Conservation (phyloP, 2,888 invertebrate genomes). For the Mechanitis messenoides region DNA sequence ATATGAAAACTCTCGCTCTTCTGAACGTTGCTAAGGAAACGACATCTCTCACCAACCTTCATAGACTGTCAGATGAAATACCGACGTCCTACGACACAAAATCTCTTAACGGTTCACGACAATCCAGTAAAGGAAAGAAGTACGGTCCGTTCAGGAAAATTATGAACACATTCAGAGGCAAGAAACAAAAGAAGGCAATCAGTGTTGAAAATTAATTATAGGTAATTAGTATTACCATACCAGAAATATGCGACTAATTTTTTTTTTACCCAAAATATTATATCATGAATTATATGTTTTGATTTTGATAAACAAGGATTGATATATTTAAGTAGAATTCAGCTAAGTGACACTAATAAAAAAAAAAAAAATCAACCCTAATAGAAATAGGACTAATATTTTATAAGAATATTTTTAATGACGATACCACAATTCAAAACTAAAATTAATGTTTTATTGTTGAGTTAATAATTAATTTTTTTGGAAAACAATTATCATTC, state of each 20-base stretch:
- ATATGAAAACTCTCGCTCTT: slow-evolving; percentile 31
- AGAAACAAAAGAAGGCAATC: slow-evolving; percentile 22
- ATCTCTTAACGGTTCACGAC: slow-evolving; percentile 36
- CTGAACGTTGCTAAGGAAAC: slow-evolving; percentile 31
- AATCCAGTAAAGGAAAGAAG: slow-evolving; percentile 32
- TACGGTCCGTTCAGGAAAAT: slow-evolving; percentile 22
- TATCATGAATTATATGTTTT: neutral
- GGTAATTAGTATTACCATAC: neutral
- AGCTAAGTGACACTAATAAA: neutral
- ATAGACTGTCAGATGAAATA: slow-evolving; percentile 22
- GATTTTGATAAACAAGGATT: neutral
- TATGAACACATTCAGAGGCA: slow-evolving; percentile 16
- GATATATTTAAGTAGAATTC: too few relatives aligned
- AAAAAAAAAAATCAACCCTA: too few relatives aligned
- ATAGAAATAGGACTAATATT: too few relatives aligned
- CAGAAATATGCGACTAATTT: neutral
- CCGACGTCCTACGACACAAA: slow-evolving; percentile 32
- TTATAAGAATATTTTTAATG: too few relatives aligned
- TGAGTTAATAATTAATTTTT: too few relatives aligned
- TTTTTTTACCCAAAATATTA: slow-evolving; percentile 1
- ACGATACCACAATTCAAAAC: too few relatives aligned
- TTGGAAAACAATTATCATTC: too few relatives aligned
- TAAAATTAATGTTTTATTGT: too few relatives aligned
- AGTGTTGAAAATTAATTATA: slow-evolving; percentile 15
- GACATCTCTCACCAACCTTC: slow-evolving; percentile 36